A percentile compares a stretch with the other conserved stretches of the same genome.
Conservation (phyloP, 2,888 invertebrate species). For the Torymus texanus region DNA sequence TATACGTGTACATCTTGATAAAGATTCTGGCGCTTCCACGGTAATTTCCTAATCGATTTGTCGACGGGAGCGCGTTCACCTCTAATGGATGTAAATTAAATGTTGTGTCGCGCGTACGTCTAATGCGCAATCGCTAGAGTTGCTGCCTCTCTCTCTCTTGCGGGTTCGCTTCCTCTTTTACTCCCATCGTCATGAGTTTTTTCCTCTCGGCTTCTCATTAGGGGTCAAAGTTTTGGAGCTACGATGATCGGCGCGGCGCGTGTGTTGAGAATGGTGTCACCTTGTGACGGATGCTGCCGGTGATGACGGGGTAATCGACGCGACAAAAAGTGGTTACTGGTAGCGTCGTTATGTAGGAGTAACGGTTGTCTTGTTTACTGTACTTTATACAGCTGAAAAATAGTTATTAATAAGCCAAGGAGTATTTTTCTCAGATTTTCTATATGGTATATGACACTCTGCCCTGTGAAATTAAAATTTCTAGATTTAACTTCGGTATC, state of each 20-base stretch:
- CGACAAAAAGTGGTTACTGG: neutral
- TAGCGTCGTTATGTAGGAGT: too few relatives aligned
- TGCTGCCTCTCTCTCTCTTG: neutral
- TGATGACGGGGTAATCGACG: neutral
- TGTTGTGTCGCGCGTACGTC: neutral
- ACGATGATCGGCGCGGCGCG: neutral
- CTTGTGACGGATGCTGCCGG: neutral
- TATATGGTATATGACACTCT: too few relatives aligned
- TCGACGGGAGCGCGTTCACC: neutral
- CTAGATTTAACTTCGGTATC: too few relatives aligned
- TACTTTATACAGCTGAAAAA: too few relatives aligned
- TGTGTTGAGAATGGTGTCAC: neutral
- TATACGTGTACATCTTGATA: constrained; percentile 13
- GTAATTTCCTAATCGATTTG: constrained; percentile 47
- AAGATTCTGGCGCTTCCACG: constrained; percentile 4
- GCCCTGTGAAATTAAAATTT: too few relatives aligned
- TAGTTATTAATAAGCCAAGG: too few relatives aligned
- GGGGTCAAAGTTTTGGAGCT: neutral
- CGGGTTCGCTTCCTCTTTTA: neutral
- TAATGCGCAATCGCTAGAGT: constrained; percentile 1
- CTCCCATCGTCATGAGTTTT: neutral
- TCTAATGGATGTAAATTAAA: constrained; percentile 45
- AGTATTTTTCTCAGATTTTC: too few relatives aligned
- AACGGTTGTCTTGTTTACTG: too few relatives aligned
- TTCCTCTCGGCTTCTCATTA: neutral